phyloP scores from a whole-genome alignment of 2,113 vertebrate genomes.

The Panthera leo region DNA sequence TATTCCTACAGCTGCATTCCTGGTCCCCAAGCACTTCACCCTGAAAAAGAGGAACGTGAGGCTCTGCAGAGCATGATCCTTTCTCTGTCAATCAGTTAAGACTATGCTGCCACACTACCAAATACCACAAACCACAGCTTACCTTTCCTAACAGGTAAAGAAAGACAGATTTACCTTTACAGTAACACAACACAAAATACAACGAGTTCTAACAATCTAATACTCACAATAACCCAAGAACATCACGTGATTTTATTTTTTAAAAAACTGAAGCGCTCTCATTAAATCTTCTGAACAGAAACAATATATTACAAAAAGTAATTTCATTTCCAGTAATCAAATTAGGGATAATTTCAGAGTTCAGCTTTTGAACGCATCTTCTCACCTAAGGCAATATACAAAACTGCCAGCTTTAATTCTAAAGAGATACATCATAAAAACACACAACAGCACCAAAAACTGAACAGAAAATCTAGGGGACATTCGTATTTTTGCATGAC shows the following conservation, averaged over 20 bases:
- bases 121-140: background rate
- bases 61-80: background rate
- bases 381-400: background rate
- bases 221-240: background rate
- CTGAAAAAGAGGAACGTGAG: background rate
- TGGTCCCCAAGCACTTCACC: slow-evolving; percentile 8
- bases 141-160: background rate
- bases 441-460: background rate
- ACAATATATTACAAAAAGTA: background rate
- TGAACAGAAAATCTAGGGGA: background rate
- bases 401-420: background rate
- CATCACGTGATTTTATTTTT: background rate
- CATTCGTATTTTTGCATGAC: background rate
- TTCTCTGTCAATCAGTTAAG: background rate
- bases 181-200: background rate
- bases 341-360: slow-evolving; percentile 16
- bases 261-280: background rate
- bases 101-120: background rate
- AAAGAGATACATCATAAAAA: background rate
- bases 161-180: background rate
- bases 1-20: background rate
- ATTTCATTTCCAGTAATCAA: slow-evolving; percentile 21
- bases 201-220: background rate
- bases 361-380: background rate
- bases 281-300: background rate